Percentiles rank a stretch among this genome's conserved stretches.
These are phyloP conservation scores for Coranthus polyacanthus DNA, from an alignment of 2,797 vertebrate species.

Conservation along the genomic window DNA sequence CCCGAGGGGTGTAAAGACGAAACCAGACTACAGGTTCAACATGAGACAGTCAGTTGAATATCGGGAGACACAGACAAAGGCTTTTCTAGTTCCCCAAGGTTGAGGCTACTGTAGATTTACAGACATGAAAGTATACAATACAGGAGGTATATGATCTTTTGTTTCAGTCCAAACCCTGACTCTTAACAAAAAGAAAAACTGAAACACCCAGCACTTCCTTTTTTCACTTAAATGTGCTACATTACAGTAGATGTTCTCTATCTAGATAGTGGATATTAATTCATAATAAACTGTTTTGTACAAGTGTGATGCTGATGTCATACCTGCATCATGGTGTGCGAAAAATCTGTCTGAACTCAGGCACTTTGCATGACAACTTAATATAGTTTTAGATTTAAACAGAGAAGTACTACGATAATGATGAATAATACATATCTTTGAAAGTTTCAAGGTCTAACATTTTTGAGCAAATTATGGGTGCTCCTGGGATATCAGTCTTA, in stretches of 20 bases:
- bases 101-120: conserved; percentile 36
- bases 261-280: no score
- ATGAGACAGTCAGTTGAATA: conserved; percentile 38
- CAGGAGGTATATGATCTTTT: conserved; percentile 29
- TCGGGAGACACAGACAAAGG: conserved; percentile 52
- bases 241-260: no score
- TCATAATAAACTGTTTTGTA: not conserved
- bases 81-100: conserved; percentile 39
- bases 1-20: conserved; percentile 54
- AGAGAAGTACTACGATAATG: no score
- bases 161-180: conserved; percentile 38
- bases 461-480: conserved; percentile 6
- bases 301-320: not conserved
- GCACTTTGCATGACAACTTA: not conserved
- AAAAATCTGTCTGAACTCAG: not conserved
- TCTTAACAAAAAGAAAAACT: conserved; percentile 12
- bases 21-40: conserved; percentile 28
- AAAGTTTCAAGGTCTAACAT: conserved; percentile 24
- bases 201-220: no score
- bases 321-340: not conserved
- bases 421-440: conserved; percentile 27
- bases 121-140: conserved; percentile 57
- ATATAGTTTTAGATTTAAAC: not conserved
- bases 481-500: conserved; percentile 25
- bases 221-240: no score